Base-by-base conservation (phyloP, 1,140 invertebrate genomes). In the Drosophila leontia region DNA sequence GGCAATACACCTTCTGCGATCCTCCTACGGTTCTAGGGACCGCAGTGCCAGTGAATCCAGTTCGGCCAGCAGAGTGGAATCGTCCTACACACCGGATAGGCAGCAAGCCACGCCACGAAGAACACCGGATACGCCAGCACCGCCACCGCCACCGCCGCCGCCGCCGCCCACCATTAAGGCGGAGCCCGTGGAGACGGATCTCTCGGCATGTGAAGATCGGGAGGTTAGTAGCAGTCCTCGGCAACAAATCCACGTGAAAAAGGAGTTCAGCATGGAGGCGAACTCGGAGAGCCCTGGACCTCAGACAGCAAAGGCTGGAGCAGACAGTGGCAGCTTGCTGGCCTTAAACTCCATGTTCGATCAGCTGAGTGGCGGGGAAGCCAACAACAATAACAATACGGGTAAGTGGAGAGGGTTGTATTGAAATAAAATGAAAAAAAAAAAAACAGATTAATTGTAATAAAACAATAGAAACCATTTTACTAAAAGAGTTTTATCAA, bases 291-390 rank as follows among this genome's bases (percentile, higher is more conserved):
- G 78, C 92, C 93, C 96, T 0, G 91, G 95, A 8, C 95, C 95
- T 2, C 75, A 60, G 62, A 29, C 50, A 0, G 17, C 29, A 2
- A 93, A 45, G 11, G 87, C 94, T 37, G 64, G 72, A 12, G 93
- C 92, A 19, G 82, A 88, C 56, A 93, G 82, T 55, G 97, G 97
- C 82, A 97, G 97, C 80, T 93, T 97, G n/a, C 96, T 96, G 17
- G 97, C 97, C 0, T 92, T 98, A 0, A 97, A 96, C 3, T 97
- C 97, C n/a, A 97, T 97, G 97, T 97, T 97, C 78, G 97, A 97
- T 92, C 97, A 94, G 83, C 93, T 94, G 8, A 85, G 67, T 58
- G 59, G 60, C 7, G 17, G 67, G 39, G 84, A 90, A 37, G 17
- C 72, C 15, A 91, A 86, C 59, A 86, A 88, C 41, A 76, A 72